Evolutionary conservation across 2,888 invertebrate species (phyloP).

Genomic region (Anarsia innoxiella): DNA sequence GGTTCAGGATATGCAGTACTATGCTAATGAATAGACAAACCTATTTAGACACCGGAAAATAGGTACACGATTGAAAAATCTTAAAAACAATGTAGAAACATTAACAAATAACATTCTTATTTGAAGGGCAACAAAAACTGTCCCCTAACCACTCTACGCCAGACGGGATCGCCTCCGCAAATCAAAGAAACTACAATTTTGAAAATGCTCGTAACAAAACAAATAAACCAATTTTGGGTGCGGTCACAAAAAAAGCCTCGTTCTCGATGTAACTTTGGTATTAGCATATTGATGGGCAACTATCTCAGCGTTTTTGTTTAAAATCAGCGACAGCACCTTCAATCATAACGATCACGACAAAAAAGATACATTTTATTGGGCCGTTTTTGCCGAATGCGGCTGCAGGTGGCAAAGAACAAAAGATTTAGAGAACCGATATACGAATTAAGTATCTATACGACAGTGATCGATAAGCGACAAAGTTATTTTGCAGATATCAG

Average conservation of each 20-base stretch:
- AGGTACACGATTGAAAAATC: not conserved
- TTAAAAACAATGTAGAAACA: slow-evolving; percentile 22
- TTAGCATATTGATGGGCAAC: slow-evolving; percentile 71
- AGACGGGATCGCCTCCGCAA: slow-evolving; percentile 44
- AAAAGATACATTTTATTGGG: slow-evolving; percentile 50
- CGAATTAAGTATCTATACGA: slow-evolving; percentile 9
- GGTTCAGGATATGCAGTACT: slow-evolving; percentile 28
- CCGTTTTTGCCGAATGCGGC: slow-evolving; percentile 45
- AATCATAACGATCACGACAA: slow-evolving; percentile 64
- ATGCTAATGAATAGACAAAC: slow-evolving; percentile 25
- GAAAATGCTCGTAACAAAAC: slow-evolving; percentile 63
- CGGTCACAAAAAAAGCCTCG: slow-evolving; percentile 54
- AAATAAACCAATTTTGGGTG: slow-evolving; percentile 68
- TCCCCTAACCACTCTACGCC: slow-evolving; percentile 31
- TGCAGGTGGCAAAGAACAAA: slow-evolving; percentile 52
- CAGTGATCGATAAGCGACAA: slow-evolving; percentile 8
- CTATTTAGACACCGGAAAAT: slow-evolving; percentile 26
- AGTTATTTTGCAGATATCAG: slow-evolving; percentile 3
- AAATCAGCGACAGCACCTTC: slow-evolving; percentile 71
- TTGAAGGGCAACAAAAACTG: slow-evolving; percentile 20
- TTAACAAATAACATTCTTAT: slow-evolving; percentile 12
- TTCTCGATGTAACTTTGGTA: slow-evolving; percentile 43
- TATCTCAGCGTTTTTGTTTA: slow-evolving; percentile 68
- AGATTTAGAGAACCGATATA: slow-evolving; percentile 15
- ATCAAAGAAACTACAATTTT: slow-evolving; percentile 55